Conservation (phyloP, 1,140 invertebrate genomes). For the Nautilus pompilius region DNA sequence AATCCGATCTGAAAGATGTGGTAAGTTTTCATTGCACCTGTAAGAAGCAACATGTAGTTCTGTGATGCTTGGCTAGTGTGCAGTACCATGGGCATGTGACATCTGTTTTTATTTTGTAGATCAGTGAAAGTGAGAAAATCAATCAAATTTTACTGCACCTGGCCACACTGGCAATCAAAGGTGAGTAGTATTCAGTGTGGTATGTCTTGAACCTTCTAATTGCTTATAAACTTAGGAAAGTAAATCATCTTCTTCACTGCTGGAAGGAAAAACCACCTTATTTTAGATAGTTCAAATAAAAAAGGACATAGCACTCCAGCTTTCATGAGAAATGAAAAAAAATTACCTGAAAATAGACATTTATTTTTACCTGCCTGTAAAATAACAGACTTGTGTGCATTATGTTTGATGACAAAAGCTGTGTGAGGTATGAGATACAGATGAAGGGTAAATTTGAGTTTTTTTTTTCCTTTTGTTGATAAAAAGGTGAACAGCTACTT, state of each 20-base stretch:
- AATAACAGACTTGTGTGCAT: too few relatives aligned
- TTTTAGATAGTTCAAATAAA: slow-evolving; percentile 9
- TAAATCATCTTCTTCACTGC: too few relatives aligned
- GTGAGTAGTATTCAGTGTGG: too few relatives aligned
- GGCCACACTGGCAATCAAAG: neutral
- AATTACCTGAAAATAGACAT: too few relatives aligned
- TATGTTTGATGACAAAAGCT: too few relatives aligned
- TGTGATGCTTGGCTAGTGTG: slow-evolving; percentile 5
- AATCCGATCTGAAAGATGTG: slow-evolving; percentile 7
- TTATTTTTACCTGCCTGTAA: too few relatives aligned
- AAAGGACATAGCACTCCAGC: too few relatives aligned
- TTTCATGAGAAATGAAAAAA: too few relatives aligned
- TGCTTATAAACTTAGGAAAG: too few relatives aligned
- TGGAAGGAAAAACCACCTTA: slow-evolving; percentile 1
- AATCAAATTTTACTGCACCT: neutral
- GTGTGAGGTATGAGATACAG: too few relatives aligned
- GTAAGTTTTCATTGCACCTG: slow-evolving; percentile 7
- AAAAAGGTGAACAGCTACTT: neutral
- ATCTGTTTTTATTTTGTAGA: neutral
- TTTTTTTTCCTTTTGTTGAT: neutral
- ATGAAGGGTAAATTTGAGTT: slow-evolving; percentile 9
- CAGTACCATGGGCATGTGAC: slow-evolving; percentile 5
- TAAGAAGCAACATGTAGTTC: slow-evolving; percentile 8
- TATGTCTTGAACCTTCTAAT: too few relatives aligned
- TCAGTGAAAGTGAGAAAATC: neutral